Percentiles rank a stretch among this genome's conserved stretches.
Evolutionary conservation across 1,140 invertebrate species (phyloP).

Genomic region (Drosophila grimshawi): DNA sequence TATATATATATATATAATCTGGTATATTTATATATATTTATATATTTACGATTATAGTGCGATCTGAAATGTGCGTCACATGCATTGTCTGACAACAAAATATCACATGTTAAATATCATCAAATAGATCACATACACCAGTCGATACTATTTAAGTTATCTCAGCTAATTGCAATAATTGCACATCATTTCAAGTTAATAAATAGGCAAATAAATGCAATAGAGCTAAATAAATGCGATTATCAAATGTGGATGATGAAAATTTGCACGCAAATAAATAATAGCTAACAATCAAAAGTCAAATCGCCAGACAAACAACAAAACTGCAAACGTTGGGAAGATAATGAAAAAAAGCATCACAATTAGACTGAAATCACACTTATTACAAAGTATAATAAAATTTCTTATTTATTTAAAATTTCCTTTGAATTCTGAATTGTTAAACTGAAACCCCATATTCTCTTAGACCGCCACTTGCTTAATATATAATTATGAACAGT

Average conservation of each 20-base stretch:
- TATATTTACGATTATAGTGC: slow-evolving; percentile 27
- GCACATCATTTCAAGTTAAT: slow-evolving; percentile 1
- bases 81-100: slow-evolving; percentile 29
- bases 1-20: slow-evolving; percentile 1
- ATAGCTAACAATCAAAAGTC: slow-evolving; percentile 11
- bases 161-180: slow-evolving; percentile 33
- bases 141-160: slow-evolving; percentile 4
- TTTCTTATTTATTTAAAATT: background rate
- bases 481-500: too few relatives aligned
- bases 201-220: slow-evolving; percentile 15
- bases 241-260: background rate
- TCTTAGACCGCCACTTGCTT: too few relatives aligned
- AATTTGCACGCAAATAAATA: slow-evolving; percentile 9
- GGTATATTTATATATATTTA: slow-evolving; percentile 10
- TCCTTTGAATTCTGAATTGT: too few relatives aligned
- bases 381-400: slow-evolving; percentile 2
- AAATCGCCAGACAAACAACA: slow-evolving; percentile 1
- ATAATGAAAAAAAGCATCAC: background rate
- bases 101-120: slow-evolving; percentile 11
- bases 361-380: slow-evolving; percentile 8
- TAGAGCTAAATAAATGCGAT: background rate
- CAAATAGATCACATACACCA: slow-evolving; percentile 17
- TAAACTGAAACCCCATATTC: too few relatives aligned
- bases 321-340: slow-evolving; percentile 15
- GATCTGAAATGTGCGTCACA: slow-evolving; percentile 32